These are phyloP conservation scores for Pristionchus exspectatus DNA, from an alignment of 2,888 invertebrate genomes.

Conservation along the genomic window DNA sequence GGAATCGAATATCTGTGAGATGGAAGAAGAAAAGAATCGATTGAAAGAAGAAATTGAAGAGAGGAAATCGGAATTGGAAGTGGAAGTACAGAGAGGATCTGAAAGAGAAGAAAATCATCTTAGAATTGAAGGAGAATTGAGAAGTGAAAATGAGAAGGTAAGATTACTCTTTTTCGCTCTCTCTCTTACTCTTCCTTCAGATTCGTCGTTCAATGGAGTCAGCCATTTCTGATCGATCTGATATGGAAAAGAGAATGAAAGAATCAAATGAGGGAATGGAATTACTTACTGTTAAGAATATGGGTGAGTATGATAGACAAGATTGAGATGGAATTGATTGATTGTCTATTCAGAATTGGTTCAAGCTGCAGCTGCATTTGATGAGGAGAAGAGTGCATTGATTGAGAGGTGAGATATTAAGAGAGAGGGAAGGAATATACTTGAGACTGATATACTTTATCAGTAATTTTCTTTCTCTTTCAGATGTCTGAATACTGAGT, in stretches of 20 bases:
- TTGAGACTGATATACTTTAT: too few species aligned
- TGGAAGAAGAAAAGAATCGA: slow-evolving; percentile 3
- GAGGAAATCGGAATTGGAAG: slow-evolving; percentile 54
- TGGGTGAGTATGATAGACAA: slow-evolving; percentile 55
- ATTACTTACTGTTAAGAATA: slow-evolving; percentile 57
- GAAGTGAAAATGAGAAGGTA: slow-evolving; percentile 46
- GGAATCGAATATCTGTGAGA: slow-evolving; percentile 20
- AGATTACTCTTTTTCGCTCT: neutral
- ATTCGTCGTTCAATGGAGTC: slow-evolving; percentile 47
- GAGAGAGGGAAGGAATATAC: neutral
- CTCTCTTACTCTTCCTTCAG: neutral
- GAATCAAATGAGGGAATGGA: slow-evolving; percentile 54
- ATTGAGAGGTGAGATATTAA: slow-evolving; percentile 60
- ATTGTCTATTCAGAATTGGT: slow-evolving; percentile 59
- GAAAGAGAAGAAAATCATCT: slow-evolving; percentile 44
- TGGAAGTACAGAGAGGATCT: slow-evolving; percentile 57
- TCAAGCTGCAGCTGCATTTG: slow-evolving; percentile 61
- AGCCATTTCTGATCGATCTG: slow-evolving; percentile 31
- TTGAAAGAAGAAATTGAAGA: slow-evolving; percentile 15
- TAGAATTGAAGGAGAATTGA: slow-evolving; percentile 26
- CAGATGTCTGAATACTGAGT: slow-evolving; percentile 81
- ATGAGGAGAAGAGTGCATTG: slow-evolving; percentile 68
- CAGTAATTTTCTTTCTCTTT: too few species aligned
- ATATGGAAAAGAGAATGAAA: slow-evolving; percentile 57
- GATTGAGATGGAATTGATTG: neutral